A percentile compares a stretch with the other conserved stretches of the same genome.
Evolutionary conservation across 1,140 invertebrate genomes (phyloP).

Genomic region (Papilio helenus): DNA sequence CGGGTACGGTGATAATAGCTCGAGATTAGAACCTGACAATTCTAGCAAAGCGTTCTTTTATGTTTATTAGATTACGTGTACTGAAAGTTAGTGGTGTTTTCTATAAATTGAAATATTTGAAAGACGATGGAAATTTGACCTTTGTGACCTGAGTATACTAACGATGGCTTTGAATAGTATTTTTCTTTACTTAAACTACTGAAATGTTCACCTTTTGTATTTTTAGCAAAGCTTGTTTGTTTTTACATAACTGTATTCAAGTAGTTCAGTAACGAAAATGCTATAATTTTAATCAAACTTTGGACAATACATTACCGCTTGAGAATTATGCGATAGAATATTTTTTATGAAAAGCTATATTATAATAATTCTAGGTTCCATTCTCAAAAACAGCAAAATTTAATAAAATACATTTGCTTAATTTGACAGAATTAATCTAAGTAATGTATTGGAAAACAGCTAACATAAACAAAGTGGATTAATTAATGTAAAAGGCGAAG

Average conservation of each 20-base stretch:
- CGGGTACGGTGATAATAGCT: constrained; percentile 60
- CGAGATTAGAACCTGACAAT: constrained; percentile 71
- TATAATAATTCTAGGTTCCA: neutral
- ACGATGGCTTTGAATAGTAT: neutral
- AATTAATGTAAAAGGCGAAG: constrained; percentile 40
- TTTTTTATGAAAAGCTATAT: neutral
- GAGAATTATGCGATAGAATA: neutral
- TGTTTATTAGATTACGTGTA: constrained; percentile 75
- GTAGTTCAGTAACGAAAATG: neutral
- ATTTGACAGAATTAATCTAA: constrained; percentile 3
- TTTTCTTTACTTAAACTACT: neutral
- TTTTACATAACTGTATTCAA: neutral
- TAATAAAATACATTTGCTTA: neutral
- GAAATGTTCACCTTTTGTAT: neutral
- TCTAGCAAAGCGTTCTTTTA: constrained; percentile 71
- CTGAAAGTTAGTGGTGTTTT: constrained; percentile 64
- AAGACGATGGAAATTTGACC: constrained; percentile 8
- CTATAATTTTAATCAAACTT: neutral
- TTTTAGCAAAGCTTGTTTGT: neutral
- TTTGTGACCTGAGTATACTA: neutral
- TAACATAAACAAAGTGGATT: constrained; percentile 40
- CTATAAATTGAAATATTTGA: constrained; percentile 43
- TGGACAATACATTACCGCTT: neutral
- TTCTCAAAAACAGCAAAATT: neutral
- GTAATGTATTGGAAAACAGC: constrained; percentile 28